A percentile compares a stretch with the other conserved stretches of the same genome.
These are phyloP conservation scores for Aphidius gifuensis DNA, from an alignment of 1,140 invertebrate genomes.

Conservation along the genomic window DNA sequence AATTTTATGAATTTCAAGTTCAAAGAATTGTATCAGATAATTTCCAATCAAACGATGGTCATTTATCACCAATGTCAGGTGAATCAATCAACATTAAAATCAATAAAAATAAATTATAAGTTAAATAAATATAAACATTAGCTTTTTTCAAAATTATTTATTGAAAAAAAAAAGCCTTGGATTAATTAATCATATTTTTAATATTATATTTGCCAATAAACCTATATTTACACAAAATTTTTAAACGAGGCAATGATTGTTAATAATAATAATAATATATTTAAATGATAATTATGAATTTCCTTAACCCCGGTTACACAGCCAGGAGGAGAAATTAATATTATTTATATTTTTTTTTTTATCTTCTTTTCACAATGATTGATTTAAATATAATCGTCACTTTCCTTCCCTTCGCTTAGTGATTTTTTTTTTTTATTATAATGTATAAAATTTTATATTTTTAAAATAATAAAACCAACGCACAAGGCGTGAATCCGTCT, in stretches of 20 bases:
- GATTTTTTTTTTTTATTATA: slow-evolving; percentile 9
- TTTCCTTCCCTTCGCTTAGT: neutral
- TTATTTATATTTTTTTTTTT: slow-evolving; percentile 28
- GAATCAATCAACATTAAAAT: slow-evolving; percentile 21
- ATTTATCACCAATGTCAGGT: slow-evolving; percentile 25
- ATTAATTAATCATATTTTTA: neutral
- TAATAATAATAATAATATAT: slow-evolving; percentile 5
- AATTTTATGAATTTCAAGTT: slow-evolving; percentile 28
- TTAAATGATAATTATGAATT: slow-evolving; percentile 12
- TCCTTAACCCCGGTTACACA: slow-evolving; percentile 27
- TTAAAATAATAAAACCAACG: slow-evolving; percentile 5
- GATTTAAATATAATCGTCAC: slow-evolving; percentile 25
- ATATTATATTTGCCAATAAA: slow-evolving; percentile 20
- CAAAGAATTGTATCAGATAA: slow-evolving; percentile 32
- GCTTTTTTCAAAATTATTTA: slow-evolving; percentile 16
- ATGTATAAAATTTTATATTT: slow-evolving; percentile 1
- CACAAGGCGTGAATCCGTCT: slow-evolving; percentile 18
- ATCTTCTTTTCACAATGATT: slow-evolving; percentile 11
- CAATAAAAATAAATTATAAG: slow-evolving; percentile 16
- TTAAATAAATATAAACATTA: slow-evolving; percentile 3
- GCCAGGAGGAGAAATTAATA: slow-evolving; percentile 56
- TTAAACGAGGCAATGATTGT: slow-evolving; percentile 15
- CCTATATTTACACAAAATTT: slow-evolving; percentile 22
- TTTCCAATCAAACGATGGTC: slow-evolving; percentile 30
- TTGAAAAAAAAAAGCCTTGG: slow-evolving; percentile 13